phyloP scores from a whole-genome alignment of 2,113 vertebrate species.

The Octodon degus region DNA sequence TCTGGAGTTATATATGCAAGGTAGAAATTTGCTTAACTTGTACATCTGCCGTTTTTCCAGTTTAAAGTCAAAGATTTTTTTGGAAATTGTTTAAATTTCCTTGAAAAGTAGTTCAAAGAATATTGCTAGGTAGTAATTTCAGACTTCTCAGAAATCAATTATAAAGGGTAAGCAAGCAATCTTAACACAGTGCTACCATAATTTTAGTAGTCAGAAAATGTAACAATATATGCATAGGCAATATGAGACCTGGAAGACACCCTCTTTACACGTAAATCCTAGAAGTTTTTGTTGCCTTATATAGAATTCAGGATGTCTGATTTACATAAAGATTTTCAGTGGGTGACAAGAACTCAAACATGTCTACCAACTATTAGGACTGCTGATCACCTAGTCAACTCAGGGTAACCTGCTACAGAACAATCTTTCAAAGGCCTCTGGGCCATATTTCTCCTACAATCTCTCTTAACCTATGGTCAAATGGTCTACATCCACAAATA shows the following conservation, averaged over 20 bases:
- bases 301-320: background rate
- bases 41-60: background rate
- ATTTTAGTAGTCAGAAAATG: background rate
- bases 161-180: background rate
- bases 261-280: background rate
- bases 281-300: background rate
- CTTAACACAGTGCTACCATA: background rate
- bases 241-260: background rate
- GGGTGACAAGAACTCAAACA: background rate
- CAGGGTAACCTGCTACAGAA: too few relatives aligned
- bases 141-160: background rate
- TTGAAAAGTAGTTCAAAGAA: constrained; percentile 14
- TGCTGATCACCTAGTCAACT: background rate
- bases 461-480: background rate
- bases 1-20: too few relatives aligned
- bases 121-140: background rate
- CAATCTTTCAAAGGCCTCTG: background rate
- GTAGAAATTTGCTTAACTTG: background rate
- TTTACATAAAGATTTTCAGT: background rate
- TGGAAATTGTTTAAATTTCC: background rate
- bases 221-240: background rate
- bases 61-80: background rate
- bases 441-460: fast-evolving
- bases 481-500: background rate
- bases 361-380: background rate